Evolutionary conservation across 2,113 vertebrate species (phyloP), one percentile per base, ranked within the genome.

Genomic region (Thamnaconus septentrionalis): DNA sequence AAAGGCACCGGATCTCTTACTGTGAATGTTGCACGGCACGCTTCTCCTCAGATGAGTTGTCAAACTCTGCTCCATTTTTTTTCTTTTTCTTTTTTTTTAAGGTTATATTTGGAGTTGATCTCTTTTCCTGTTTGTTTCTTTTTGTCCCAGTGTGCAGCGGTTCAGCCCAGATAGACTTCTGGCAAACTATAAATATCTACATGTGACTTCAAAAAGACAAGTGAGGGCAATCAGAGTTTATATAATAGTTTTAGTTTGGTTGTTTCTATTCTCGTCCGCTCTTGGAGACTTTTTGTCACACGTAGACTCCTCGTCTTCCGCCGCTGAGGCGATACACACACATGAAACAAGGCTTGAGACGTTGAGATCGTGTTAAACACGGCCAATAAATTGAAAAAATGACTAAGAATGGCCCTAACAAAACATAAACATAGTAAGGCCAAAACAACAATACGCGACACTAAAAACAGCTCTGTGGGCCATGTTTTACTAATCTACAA

Each of bases 71-170:
- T 41, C 40, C 18, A 31, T 31, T 31, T 31, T 31, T 31, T 31
- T 31, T 2, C 18, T 31, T 31, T 31, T 31, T 31, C 18, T 31
- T 31, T 31, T 31, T 73, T 66, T 72, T 65, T 59, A 7, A 54
- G 49, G 64, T 71, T 87, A 85, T 85, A 85, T 81, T 79, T 48
- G 64, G 80, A 66, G 52, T 53, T 39, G 48, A 12, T 70, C 10
- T 69, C 66, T 69, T 58, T 71, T 46, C 72, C 64, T 56, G 18
- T 59, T 64, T 39, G 63, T 40, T 66, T 5, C 55, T 53, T 60
- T 58, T 18, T 55, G 8, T 57, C 54, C 8, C 10, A 48, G 11
- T 39, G 5, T 46, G n/a, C 18, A 31, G 41, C 11, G 48, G 53
- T 31, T 3, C 47, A 62, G 41, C 43, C 54, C 2, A 67, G 59